Conservation (phyloP, 2,797 vertebrate species). For the Scomberomorus guttatus region DNA sequence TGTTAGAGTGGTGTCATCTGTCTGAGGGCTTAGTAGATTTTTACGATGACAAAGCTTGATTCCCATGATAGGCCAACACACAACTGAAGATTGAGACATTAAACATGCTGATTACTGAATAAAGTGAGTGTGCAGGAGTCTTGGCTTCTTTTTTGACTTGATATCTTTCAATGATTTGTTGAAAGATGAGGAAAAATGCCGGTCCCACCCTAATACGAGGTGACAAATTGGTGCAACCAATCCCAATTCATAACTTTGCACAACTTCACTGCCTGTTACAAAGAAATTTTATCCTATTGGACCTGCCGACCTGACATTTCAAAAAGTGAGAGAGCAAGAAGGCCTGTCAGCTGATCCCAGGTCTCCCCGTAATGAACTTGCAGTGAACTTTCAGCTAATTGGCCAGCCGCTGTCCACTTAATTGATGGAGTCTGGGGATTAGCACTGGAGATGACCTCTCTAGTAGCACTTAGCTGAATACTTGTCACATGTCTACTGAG, state of each 20-base stretch:
- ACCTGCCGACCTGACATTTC: not conserved
- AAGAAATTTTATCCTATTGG: too few species aligned
- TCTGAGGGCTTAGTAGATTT: not conserved
- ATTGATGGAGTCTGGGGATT: conserved; percentile 54
- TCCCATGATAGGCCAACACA: not conserved
- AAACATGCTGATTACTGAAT: not conserved
- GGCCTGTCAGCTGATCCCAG: conserved; percentile 3
- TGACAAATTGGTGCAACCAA: not conserved
- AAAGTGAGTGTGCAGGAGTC: not conserved
- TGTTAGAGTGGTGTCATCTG: too few species aligned
- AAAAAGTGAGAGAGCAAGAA: not conserved
- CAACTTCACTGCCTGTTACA: too few species aligned
- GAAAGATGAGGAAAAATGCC: not conserved
- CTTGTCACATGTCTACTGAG: not conserved
- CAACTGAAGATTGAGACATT: not conserved
- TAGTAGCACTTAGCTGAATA: conserved; percentile 1
- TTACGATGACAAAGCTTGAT: not conserved
- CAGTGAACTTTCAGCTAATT: conserved; percentile 47
- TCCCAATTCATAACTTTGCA: not conserved
- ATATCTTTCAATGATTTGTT: not conserved
- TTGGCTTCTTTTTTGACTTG: not conserved
- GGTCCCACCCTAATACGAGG: not conserved
- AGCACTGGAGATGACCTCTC: conserved; percentile 41
- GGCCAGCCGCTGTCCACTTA: conserved; percentile 40
- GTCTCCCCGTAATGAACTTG: conserved; percentile 29